Evolutionary conservation across 2,888 invertebrate genomes (phyloP).

Genomic region (Trimorus sp.): DNA sequence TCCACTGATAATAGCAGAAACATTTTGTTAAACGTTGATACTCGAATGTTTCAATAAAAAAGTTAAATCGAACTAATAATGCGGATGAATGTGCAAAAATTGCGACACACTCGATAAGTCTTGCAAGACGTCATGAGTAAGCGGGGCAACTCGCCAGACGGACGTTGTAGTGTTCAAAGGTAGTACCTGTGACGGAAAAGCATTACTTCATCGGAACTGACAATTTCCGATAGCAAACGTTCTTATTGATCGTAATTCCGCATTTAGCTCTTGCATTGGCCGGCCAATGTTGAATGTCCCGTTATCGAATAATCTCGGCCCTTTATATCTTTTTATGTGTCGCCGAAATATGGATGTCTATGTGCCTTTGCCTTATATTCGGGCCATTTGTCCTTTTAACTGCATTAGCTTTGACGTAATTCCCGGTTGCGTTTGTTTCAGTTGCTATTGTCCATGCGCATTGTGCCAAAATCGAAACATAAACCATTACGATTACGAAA

Average conservation of each 20-base stretch:
- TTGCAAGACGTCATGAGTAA: constrained; percentile 45
- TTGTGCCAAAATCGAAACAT: too few species aligned
- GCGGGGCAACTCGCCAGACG: constrained; percentile 32
- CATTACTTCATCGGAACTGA: constrained; percentile 78
- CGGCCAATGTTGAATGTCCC: constrained; percentile 53
- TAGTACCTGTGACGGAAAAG: constrained; percentile 76
- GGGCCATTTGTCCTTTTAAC: constrained; percentile 39
- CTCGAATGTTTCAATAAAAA: too few species aligned
- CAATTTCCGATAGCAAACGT: constrained; percentile 80
- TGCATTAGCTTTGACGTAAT: constrained; percentile 42
- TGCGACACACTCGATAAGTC: constrained; percentile 46
- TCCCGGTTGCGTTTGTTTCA: constrained; percentile 20
- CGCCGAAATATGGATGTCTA: constrained; percentile 36
- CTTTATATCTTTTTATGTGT: constrained; percentile 48
- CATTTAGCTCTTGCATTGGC: constrained; percentile 69
- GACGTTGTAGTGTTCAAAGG: constrained; percentile 63
- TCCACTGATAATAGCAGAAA: too few species aligned
- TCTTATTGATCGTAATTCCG: constrained; percentile 76
- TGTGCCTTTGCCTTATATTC: constrained; percentile 41
- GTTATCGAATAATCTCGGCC: constrained; percentile 62
- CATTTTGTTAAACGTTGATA: too few species aligned
- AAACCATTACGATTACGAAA: too few species aligned
- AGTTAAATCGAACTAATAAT: constrained; percentile 12
- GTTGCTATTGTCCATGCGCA: neutral
- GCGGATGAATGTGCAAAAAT: constrained; percentile 37